Evolutionary conservation across 2,797 vertebrate genomes (phyloP).

Genomic region (Scyliorhinus canicula): DNA sequence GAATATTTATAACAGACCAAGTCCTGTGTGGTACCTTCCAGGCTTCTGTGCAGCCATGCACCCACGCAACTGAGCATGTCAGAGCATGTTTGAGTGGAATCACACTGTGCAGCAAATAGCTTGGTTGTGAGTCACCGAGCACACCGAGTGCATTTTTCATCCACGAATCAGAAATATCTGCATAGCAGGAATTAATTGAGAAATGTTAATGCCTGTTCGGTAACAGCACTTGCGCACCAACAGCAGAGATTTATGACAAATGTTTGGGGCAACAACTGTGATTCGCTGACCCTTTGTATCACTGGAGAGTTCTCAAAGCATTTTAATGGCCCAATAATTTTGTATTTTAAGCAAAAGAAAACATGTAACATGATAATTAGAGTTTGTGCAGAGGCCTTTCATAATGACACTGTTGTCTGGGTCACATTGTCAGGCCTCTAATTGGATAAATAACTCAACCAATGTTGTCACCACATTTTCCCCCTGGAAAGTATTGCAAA

Average conservation of each 20-base stretch:
- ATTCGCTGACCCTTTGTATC: constrained; percentile 8
- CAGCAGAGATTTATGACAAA: constrained; percentile 12
- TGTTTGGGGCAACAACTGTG: background rate
- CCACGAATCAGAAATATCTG: constrained; percentile 10
- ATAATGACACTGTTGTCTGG: constrained; percentile 13
- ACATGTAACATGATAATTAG: background rate
- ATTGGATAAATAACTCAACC: constrained; percentile 23
- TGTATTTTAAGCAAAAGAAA: background rate
- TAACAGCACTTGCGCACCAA: background rate
- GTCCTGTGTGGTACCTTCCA: background rate
- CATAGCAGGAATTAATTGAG: constrained; percentile 4
- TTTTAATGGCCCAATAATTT: background rate
- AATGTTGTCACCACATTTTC: constrained; percentile 2
- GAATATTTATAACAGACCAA: background rate
- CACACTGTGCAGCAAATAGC: constrained; percentile 27
- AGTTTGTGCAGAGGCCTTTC: background rate
- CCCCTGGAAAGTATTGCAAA: background rate
- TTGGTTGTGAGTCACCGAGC: background rate
- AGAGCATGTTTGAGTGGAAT: constrained; percentile 24
- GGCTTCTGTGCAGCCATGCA: background rate
- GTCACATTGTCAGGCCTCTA: background rate
- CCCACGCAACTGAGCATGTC: background rate
- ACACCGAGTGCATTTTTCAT: constrained; percentile 6
- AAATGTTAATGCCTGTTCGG: constrained; percentile 10
- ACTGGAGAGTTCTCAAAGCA: background rate